These are phyloP conservation scores for Nemotelus nigrinus DNA, from an alignment of 2,888 invertebrate genomes.

Conservation along the genomic window DNA sequence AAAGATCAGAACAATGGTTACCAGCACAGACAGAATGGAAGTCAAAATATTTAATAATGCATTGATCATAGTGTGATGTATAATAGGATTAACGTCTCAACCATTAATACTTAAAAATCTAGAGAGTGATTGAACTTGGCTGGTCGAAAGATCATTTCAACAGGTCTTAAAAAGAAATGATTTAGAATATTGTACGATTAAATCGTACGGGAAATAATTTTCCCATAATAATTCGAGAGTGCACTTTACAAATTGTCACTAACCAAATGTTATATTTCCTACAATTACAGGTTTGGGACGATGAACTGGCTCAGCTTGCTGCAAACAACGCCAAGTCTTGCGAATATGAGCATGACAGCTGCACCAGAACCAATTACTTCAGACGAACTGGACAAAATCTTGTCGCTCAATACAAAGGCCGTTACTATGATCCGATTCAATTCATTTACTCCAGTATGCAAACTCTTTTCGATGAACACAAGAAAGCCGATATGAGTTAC, in stretches of 20 bases:
- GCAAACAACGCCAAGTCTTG: constrained; percentile 34
- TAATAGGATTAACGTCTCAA: too few relatives aligned
- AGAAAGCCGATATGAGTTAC: constrained; percentile 37
- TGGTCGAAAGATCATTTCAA: too few relatives aligned
- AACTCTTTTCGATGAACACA: constrained; percentile 36
- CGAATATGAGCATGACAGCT: constrained; percentile 37
- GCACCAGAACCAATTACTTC: constrained; percentile 26
- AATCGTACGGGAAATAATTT: too few relatives aligned
- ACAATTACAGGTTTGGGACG: constrained; percentile 37
- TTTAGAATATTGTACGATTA: too few relatives aligned
- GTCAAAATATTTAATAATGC: too few relatives aligned
- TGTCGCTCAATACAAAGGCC: constrained; percentile 37
- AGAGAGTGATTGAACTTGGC: too few relatives aligned
- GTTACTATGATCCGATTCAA: constrained; percentile 32
- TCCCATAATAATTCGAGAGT: too few relatives aligned
- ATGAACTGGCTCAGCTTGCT: constrained; percentile 42
- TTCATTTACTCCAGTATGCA: constrained; percentile 40
- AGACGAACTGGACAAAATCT: constrained; percentile 31
- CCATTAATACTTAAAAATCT: too few relatives aligned
- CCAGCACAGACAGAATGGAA: too few relatives aligned
- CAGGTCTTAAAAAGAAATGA: too few relatives aligned
- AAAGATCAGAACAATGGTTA: too few relatives aligned
- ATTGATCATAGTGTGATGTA: too few relatives aligned
- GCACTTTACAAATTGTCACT: background rate
- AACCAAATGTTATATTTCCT: background rate